Evolutionary conservation across 2,797 vertebrate genomes (phyloP).

Genomic region (Leucoraja ocellata): DNA sequence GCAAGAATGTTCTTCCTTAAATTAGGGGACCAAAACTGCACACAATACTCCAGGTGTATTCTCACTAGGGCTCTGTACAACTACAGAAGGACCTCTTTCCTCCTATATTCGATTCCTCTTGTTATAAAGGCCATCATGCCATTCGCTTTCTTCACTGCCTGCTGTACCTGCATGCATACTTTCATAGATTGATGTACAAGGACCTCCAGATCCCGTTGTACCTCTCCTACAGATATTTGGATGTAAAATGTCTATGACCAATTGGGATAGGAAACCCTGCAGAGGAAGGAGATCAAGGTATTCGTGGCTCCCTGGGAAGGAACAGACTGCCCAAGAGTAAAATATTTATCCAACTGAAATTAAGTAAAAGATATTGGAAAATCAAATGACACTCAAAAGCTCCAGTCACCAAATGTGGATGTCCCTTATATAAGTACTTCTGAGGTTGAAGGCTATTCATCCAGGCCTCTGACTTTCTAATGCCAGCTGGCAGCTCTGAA

Average conservation of each 20-base stretch:
- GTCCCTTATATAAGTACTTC: neutral
- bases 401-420: neutral
- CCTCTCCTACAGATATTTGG: neutral
- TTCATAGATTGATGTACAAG: too few relatives aligned
- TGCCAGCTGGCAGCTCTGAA: neutral
- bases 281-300: neutral
- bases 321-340: neutral
- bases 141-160: too few relatives aligned
- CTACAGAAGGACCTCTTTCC: too few relatives aligned
- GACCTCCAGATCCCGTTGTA: too few relatives aligned
- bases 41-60: too few relatives aligned
- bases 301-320: neutral
- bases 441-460: neutral
- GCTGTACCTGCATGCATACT: too few relatives aligned
- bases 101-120: too few relatives aligned
- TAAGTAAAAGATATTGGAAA: neutral
- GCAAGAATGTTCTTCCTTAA: too few relatives aligned
- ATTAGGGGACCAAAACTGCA: too few relatives aligned
- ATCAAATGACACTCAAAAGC: neutral
- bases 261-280: neutral
- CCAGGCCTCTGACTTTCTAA: neutral
- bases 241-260: neutral
- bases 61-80: too few relatives aligned
- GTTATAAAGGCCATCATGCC: too few relatives aligned
- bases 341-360: neutral